Conservation (phyloP, 2,797 vertebrate genomes). For the Gymnocypris eckloni region DNA sequence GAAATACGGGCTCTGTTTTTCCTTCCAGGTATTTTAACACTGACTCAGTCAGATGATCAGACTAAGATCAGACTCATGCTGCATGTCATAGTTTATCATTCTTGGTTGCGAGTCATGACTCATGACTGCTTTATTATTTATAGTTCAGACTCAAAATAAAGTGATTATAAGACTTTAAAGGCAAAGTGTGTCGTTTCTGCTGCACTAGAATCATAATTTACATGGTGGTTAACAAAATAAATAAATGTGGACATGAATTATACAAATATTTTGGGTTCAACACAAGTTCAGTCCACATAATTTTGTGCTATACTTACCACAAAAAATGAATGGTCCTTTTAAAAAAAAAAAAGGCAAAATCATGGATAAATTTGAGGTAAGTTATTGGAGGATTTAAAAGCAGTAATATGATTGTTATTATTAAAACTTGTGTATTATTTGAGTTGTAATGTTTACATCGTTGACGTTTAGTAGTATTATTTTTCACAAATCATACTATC, state of each 20-base stretch:
- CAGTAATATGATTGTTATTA: background rate
- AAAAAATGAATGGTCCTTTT: background rate
- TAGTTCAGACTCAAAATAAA: background rate
- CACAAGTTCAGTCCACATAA: background rate
- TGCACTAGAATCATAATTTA: background rate
- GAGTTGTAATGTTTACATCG: background rate
- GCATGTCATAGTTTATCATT: constrained; percentile 1
- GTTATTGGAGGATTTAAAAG: background rate
- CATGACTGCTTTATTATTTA: constrained; percentile 18
- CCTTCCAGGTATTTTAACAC: constrained; percentile 20
- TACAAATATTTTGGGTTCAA: background rate
- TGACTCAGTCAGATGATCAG: constrained; percentile 29
- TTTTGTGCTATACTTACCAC: background rate
- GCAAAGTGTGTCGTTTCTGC: background rate
- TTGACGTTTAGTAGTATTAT: background rate
- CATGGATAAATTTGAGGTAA: background rate
- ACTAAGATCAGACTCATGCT: background rate
- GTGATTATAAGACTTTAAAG: constrained; percentile 1
- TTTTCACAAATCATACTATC: background rate
- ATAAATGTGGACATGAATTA: background rate
- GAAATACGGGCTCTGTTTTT: background rate
- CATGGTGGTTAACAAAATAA: background rate
- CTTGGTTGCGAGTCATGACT: background rate
- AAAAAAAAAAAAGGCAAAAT: background rate
- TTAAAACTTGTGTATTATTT: background rate